phyloP scores from a whole-genome alignment of 2,113 vertebrate genomes.

The Ailurus styani region DNA sequence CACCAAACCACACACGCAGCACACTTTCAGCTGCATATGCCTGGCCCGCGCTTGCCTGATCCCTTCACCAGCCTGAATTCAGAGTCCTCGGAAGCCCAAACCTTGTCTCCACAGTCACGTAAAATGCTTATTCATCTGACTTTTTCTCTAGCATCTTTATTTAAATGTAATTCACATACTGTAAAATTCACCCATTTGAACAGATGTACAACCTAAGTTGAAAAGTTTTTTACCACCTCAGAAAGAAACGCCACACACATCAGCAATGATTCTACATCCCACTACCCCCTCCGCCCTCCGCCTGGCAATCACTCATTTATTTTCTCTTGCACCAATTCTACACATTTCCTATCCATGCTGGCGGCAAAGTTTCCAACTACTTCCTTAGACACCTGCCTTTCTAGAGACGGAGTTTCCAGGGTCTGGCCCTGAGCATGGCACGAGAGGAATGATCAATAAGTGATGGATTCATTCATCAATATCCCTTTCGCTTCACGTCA shows the following conservation, averaged over 20 bases:
- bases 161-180: neutral
- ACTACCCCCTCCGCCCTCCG: rapidly evolving
- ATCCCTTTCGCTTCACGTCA: neutral
- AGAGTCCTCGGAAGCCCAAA: neutral
- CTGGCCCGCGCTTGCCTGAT: rapidly evolving
- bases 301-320: neutral
- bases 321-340: neutral
- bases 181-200: neutral
- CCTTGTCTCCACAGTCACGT: too few species aligned
- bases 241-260: neutral
- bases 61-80: neutral
- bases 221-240: neutral
- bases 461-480: neutral
- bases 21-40: rapidly evolving
- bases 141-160: neutral
- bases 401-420: neutral
- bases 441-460: neutral
- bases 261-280: neutral
- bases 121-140: neutral
- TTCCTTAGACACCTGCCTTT: neutral
- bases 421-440: neutral
- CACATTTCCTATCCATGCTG: neutral
- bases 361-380: neutral
- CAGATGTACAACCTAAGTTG: rapidly evolving
- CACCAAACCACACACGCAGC: rapidly evolving